These are phyloP conservation scores for Ondatra zibethicus DNA, from an alignment of 2,113 vertebrate species.

Conservation along the genomic window DNA sequence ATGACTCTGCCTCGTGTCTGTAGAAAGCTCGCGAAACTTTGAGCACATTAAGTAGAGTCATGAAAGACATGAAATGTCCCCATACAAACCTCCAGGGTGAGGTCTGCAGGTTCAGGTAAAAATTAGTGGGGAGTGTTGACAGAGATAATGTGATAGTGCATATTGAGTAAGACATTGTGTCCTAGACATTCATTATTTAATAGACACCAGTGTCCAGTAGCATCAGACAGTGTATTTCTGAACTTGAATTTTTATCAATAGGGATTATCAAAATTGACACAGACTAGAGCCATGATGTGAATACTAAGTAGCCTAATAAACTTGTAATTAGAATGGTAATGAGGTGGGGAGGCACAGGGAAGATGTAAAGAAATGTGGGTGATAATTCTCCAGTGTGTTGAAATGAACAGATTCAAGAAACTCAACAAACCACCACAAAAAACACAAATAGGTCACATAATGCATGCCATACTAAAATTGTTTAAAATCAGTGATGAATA, in stretches of 20 bases:
- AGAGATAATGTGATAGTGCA: background rate
- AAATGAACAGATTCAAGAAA: background rate
- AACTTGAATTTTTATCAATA: background rate
- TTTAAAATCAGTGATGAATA: background rate
- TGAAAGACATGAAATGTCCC: too few relatives aligned
- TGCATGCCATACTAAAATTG: background rate
- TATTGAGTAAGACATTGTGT: background rate
- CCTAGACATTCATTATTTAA: background rate
- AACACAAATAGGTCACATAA: background rate
- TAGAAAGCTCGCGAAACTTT: background rate
- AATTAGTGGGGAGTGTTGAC: background rate
- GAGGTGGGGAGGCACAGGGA: background rate
- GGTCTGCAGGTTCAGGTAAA: background rate
- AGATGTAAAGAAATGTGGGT: background rate
- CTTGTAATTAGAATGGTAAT: background rate
- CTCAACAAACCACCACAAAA: background rate
- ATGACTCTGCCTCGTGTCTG: background rate
- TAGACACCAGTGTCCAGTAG: background rate
- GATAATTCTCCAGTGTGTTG: background rate
- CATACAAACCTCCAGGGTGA: background rate
- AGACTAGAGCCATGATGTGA: background rate
- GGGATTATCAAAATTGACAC: background rate
- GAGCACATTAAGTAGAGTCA: too few relatives aligned
- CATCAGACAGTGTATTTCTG: background rate
- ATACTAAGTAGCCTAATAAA: background rate